Percentiles rank a stretch among this genome's conserved stretches.
Conservation (phyloP, 2,888 invertebrate species). For the Diloba caeruleocephala region DNA sequence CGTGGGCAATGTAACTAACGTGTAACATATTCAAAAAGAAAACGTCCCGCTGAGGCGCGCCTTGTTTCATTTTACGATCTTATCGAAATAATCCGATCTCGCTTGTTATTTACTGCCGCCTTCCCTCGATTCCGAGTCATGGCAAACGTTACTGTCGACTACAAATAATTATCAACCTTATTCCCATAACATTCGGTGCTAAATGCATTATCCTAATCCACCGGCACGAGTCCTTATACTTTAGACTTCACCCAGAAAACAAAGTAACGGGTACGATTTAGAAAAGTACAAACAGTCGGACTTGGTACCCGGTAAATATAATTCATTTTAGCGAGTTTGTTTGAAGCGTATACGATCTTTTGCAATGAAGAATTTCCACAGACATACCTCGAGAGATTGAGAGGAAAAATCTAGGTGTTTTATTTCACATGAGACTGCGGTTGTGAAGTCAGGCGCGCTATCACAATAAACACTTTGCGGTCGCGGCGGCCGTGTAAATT, state of each 20-base stretch:
- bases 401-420: slow-evolving; percentile 86
- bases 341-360: slow-evolving; percentile 67
- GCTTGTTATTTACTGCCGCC: slow-evolving; percentile 86
- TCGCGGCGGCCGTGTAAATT: slow-evolving; percentile 75
- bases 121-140: slow-evolving; percentile 78
- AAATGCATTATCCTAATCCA: slow-evolving; percentile 68
- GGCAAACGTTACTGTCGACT: slow-evolving; percentile 58
- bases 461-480: slow-evolving; percentile 85
- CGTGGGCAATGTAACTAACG: slow-evolving; percentile 73
- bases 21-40: slow-evolving; percentile 81
- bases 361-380: slow-evolving; percentile 46
- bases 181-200: slow-evolving; percentile 63
- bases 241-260: slow-evolving; percentile 60
- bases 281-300: slow-evolving; percentile 63
- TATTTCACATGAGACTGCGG: slow-evolving; percentile 83
- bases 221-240: slow-evolving; percentile 70
- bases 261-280: slow-evolving; percentile 64
- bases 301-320: slow-evolving; percentile 69
- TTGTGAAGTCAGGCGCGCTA: slow-evolving; percentile 78
- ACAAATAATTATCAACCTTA: slow-evolving; percentile 77
- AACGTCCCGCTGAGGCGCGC: slow-evolving; percentile 80
- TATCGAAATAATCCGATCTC: slow-evolving; percentile 89
- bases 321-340: slow-evolving; percentile 66
- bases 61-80: slow-evolving; percentile 89
- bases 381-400: slow-evolving; percentile 77